These are phyloP conservation scores for Lottia scabra DNA, from an alignment of 2,888 invertebrate species.

Conservation along the genomic window DNA sequence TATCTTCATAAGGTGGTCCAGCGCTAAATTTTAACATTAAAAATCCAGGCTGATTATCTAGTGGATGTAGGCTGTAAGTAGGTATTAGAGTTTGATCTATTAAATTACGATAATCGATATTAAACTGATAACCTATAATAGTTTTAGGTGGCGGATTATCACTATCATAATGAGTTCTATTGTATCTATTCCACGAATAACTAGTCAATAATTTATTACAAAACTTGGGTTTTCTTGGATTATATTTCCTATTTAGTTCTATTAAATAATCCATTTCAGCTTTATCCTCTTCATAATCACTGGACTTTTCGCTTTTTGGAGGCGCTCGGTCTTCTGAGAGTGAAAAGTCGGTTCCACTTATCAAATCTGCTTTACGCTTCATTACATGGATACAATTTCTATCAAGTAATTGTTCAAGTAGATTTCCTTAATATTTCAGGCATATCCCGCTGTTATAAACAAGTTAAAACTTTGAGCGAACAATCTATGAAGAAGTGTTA, in stretches of 20 bases:
- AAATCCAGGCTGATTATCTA: constrained; percentile 5
- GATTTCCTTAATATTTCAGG: too few relatives aligned
- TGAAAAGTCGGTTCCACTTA: too few relatives aligned
- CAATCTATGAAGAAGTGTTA: too few relatives aligned
- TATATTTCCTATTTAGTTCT: not conserved
- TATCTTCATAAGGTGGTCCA: constrained; percentile 22
- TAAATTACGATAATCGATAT: constrained; percentile 98
- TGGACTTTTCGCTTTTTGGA: too few relatives aligned
- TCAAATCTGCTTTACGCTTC: too few relatives aligned
- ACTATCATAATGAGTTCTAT: constrained; percentile 99
- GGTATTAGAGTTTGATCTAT: constrained; percentile 91
- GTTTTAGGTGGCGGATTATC: constrained; percentile 99
- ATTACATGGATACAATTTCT: too few relatives aligned
- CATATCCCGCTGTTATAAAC: too few relatives aligned
- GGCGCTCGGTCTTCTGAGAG: too few relatives aligned
- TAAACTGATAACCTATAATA: constrained; percentile 99
- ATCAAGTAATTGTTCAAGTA: too few relatives aligned
- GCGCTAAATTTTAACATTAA: constrained; percentile 10
- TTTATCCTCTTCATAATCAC: too few relatives aligned
- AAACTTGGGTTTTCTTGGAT: constrained; percentile 5
- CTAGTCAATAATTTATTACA: constrained; percentile 71
- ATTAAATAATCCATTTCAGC: too few relatives aligned
- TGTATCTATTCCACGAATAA: constrained; percentile 99
- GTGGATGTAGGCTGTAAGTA: not conserved
- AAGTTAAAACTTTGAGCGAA: too few relatives aligned